Evolutionary conservation across 2,888 invertebrate genomes (phyloP).

Genomic region (Gari tellinella): DNA sequence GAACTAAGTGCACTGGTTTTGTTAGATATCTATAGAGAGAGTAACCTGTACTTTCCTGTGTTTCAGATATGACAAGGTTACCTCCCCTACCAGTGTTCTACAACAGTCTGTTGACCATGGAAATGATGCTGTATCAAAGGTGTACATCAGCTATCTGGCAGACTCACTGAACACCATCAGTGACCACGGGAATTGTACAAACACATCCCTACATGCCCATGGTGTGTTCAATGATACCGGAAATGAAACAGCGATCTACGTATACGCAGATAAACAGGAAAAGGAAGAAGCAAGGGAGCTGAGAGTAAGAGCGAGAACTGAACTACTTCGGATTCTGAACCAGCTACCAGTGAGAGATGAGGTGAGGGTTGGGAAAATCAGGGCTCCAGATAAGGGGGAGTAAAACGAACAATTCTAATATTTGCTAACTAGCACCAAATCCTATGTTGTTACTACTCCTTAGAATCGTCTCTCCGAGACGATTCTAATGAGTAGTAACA

Average conservation of each 20-base stretch:
- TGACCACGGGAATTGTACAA: too few relatives aligned
- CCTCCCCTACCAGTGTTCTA: conserved; percentile 48
- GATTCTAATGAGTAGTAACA: too few relatives aligned
- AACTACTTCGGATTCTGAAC: conserved; percentile 63
- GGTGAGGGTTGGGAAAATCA: conserved; percentile 55
- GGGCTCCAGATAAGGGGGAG: too few relatives aligned
- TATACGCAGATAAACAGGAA: conserved; percentile 35
- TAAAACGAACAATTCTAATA: too few relatives aligned
- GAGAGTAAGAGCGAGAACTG: conserved; percentile 23
- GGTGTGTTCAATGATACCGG: too few relatives aligned
- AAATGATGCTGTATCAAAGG: conserved; percentile 70
- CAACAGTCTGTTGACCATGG: conserved; percentile 61
- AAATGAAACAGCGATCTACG: too few relatives aligned
- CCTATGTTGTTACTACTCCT: too few relatives aligned
- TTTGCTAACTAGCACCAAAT: too few relatives aligned
- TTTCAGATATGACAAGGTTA: conserved; percentile 64
- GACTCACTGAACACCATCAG: conserved; percentile 63
- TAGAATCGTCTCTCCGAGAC: too few relatives aligned
- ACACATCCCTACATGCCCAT: too few relatives aligned
- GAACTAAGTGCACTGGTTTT: too few relatives aligned
- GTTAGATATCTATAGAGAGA: too few relatives aligned
- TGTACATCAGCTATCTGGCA: conserved; percentile 72
- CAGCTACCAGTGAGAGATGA: conserved; percentile 74
- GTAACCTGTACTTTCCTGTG: not conserved
- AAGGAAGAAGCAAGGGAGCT: conserved; percentile 20